phyloP scores from a whole-genome alignment of 1,140 invertebrate genomes.

The Acromyrmex heyeri region DNA sequence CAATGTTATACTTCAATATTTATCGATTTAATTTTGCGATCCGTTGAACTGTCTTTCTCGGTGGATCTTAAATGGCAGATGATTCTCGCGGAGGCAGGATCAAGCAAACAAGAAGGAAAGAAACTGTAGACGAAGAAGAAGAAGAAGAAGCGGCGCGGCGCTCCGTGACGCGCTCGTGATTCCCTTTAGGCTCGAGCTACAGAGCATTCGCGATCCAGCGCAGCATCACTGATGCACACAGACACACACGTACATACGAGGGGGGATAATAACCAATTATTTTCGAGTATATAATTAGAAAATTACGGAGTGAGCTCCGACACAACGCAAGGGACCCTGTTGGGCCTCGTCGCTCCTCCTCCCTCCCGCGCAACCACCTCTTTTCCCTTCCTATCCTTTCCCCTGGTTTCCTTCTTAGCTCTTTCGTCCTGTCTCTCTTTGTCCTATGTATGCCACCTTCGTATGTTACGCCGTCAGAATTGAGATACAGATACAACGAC shows the following conservation, averaged over 20 bases:
- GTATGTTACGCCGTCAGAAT: conserved; percentile 80
- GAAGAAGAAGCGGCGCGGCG: conserved; percentile 29
- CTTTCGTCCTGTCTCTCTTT: conserved; percentile 75
- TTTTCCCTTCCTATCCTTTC: conserved; percentile 44
- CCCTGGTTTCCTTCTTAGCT: conserved; percentile 56
- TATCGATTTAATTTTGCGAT: neutral
- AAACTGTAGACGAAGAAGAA: neutral
- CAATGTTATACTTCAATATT: neutral
- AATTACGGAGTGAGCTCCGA: conserved; percentile 84
- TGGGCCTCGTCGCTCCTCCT: conserved; percentile 62
- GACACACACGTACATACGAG: conserved; percentile 41
- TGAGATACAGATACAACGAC: conserved; percentile 84
- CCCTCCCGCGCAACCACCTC: conserved; percentile 35
- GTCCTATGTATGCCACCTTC: conserved; percentile 74
- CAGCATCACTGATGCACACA: conserved; percentile 77
- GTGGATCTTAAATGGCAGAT: conserved; percentile 53
- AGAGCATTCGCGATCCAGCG: conserved; percentile 72
- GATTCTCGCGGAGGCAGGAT: conserved; percentile 37
- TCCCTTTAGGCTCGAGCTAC: conserved; percentile 80
- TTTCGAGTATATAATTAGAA: conserved; percentile 87
- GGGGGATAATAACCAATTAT: conserved; percentile 86
- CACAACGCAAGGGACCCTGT: conserved; percentile 77
- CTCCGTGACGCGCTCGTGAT: conserved; percentile 80
- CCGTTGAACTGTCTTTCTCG: conserved; percentile 33
- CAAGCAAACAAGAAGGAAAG: neutral